Base-by-base conservation (phyloP, 2,113 vertebrate species). In the Atlantisia rogersi region DNA sequence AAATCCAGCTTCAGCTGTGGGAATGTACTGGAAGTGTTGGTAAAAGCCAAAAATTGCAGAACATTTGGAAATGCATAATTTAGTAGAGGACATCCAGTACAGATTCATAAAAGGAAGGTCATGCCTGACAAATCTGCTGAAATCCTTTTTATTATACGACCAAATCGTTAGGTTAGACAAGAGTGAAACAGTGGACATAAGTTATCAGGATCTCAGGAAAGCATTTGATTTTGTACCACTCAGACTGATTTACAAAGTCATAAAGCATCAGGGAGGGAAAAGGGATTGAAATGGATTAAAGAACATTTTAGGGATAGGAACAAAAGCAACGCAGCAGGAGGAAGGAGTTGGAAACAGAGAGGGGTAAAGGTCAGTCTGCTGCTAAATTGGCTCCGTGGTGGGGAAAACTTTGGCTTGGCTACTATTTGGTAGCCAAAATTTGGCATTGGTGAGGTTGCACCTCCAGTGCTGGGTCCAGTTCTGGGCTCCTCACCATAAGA, bases 71-170 rank as follows among this genome's bases (percentile, higher is more conserved):
- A 97, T 97, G 97, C 95, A 96, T 97, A 97, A 97, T 97, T 97
- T 97, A 97, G 94, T 82, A 97, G 96, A 96, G 96, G 97, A 95
- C 97, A 97, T 86, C 88, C 92, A 85, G 97, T 94, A 95, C 80
- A 42, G 94, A 94, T 97, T 96, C 97, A 97, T 97, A 97, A 97
- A 97, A 97, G 94, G 96, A 97, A 97, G 97, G 97, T 97, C 97
- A 97, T 52, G 94, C 87, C 96, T 97, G 96, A 97, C 96, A 97
- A 97, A 97, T 97, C 95, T 97, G 96, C 97, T 97, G 97, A 97
- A 97, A 97, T 93, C 91, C 96, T 91, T 94, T 97, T 96, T 97
- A 97, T 97, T 97, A 97, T 96, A 97, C 25, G 94, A 97, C 82
- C 92, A 87, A 96, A 96, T 97, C 93, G 85, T 97, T 97, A 97